Evolutionary conservation across 2,888 invertebrate genomes (phyloP), one percentile per base, ranked within the genome.

Genomic region (Ochropleura leucogaster): DNA sequence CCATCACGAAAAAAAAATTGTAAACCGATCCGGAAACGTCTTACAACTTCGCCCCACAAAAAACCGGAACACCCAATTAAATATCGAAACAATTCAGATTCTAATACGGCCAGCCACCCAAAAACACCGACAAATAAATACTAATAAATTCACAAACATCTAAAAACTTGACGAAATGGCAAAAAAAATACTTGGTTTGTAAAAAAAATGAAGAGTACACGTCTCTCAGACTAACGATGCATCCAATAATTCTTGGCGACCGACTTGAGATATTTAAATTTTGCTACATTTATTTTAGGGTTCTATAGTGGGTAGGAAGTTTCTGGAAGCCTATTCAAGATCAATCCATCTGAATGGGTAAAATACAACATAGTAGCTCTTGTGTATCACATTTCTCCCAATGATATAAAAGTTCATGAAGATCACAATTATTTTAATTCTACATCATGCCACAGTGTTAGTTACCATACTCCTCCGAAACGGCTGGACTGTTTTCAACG

Each of bases 171-270:
- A 90, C 93, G 88, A 95, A 93, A 93, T 85, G 89, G 89, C 87
- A 90, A 90, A 95, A 68, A n/a, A 95, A 95, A 95, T 94, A 91
- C 75, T 81, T 70, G 59, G 76, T 77, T 51, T 62, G 63, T 57
- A 71, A 86, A 79, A n/a, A 79, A 79, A 78, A 76, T 81, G 82
- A 86, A 60, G 79, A 73, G 71, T 81, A 80, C 78, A 82, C 69
- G 91, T 95, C 95, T 92, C 92, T 92, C 92, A 87, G 91, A 91
- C 94, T 96, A 95, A 96, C 94, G 95, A 95, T 92, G 90, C 89
- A 88, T 86, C 87, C 93, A 89, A 95, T 95, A 95, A 92, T 92
- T 95, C 95, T 95, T 95, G 91, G 66, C 63, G 62, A 80, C 90
- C 80, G 85, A 88, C 83, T 87, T 88, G 72, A 82, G 80, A 87